Conservation (phyloP, 1,140 invertebrate genomes). For the Drosophila bocki region DNA sequence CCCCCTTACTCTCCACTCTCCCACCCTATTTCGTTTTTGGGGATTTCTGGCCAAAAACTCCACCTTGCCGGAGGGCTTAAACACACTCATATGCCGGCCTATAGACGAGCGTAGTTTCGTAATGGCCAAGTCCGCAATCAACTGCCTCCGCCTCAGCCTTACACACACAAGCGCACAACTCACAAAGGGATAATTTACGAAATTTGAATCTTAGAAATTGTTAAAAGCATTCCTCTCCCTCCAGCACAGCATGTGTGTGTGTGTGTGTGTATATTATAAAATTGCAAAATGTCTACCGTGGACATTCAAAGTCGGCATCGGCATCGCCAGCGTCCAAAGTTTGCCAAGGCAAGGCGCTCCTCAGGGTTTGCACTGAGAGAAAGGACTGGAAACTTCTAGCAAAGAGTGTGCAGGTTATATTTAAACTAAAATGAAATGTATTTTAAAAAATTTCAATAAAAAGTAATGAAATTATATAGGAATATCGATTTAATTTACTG, state of each 20-base stretch:
- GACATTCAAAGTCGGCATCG: constrained; percentile 76
- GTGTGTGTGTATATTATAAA: constrained; percentile 73
- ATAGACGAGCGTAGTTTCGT: constrained; percentile 49
- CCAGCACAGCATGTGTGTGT: constrained; percentile 23
- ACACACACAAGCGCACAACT: constrained; percentile 49
- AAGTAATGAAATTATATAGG: no score
- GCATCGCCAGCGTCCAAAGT: constrained; percentile 7
- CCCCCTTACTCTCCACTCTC: no score
- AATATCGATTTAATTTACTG: not conserved
- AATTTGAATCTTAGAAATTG: constrained; percentile 84
- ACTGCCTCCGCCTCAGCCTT: not conserved
- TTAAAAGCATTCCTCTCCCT: constrained; percentile 70
- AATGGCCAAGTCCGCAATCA: constrained; percentile 53
- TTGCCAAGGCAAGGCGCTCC: constrained; percentile 25
- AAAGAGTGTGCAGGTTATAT: not conserved
- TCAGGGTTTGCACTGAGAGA: not conserved
- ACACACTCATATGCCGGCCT: constrained; percentile 12
- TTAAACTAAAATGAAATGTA: not conserved
- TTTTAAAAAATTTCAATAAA: not conserved
- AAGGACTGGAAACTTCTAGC: rapidly evolving
- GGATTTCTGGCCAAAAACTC: constrained; percentile 15
- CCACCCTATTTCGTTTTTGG: not conserved
- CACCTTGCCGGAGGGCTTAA: constrained; percentile 30
- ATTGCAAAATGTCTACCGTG: constrained; percentile 82
- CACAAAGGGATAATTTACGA: constrained; percentile 83